Percentiles rank a stretch among this genome's conserved stretches.
Evolutionary conservation across 2,113 vertebrate genomes (phyloP).

Genomic region (Trinectes maculatus): DNA sequence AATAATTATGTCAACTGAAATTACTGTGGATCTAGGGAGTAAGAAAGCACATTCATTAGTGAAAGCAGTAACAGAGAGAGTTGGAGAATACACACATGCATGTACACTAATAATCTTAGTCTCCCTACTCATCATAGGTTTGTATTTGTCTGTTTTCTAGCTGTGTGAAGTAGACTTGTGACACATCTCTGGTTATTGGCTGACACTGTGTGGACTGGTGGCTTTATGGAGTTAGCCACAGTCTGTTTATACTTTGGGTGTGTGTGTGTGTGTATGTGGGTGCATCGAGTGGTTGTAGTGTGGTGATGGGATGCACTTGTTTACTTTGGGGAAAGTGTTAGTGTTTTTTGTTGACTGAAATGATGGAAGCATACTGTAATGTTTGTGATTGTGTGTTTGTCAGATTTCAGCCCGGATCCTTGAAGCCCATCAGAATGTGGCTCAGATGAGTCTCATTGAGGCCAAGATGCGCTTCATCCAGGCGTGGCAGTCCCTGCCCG

Average conservation of each 20-base stretch:
- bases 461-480: slow-evolving; percentile 99
- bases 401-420: slow-evolving; percentile 96
- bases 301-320: slow-evolving; percentile 47
- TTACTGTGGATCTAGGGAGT: neutral
- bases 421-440: slow-evolving; percentile 98
- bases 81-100: slow-evolving; percentile 27
- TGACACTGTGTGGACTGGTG: slow-evolving; percentile 21
- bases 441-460: slow-evolving; percentile 99
- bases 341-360: neutral
- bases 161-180: slow-evolving; percentile 28
- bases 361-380: neutral
- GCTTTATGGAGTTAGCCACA: slow-evolving; percentile 21
- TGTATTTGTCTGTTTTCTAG: slow-evolving; percentile 19
- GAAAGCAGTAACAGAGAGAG: too few species aligned
- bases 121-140: slow-evolving; percentile 9
- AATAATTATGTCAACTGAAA: slow-evolving; percentile 8
- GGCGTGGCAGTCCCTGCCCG: slow-evolving; percentile 97
- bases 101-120: slow-evolving; percentile 37
- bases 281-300: slow-evolving; percentile 20
- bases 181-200: slow-evolving; percentile 31
- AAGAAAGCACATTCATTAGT: too few species aligned
- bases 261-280: slow-evolving; percentile 18
- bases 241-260: slow-evolving; percentile 16
- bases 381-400: slow-evolving; percentile 29
- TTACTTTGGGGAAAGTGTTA: slow-evolving; percentile 2